Evolutionary conservation across 2,888 invertebrate species (phyloP).

Genomic region (Philonicus albiceps): DNA sequence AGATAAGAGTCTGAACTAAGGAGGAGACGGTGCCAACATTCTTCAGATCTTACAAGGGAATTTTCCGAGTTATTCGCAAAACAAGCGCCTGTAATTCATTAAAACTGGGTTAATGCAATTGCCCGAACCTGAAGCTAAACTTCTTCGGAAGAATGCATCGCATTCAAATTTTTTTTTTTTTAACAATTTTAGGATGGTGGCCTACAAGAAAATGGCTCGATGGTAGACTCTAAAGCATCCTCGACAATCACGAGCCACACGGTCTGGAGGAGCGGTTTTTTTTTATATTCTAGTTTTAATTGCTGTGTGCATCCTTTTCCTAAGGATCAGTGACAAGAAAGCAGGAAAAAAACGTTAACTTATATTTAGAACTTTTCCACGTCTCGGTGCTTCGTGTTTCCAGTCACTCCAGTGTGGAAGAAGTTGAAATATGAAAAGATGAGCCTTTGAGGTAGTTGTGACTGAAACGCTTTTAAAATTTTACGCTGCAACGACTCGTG

Average conservation of each 20-base stretch:
- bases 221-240: not conserved
- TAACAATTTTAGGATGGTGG: not conserved
- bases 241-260: not conserved
- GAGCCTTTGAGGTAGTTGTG: not conserved
- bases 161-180: not conserved
- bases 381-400: not conserved
- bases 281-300: not conserved
- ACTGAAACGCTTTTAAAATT: not conserved
- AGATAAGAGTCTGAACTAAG: not conserved
- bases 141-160: not conserved
- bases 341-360: not conserved
- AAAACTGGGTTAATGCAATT: conserved; percentile 27
- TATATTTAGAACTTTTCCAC: not conserved
- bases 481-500: not conserved
- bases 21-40: not conserved
- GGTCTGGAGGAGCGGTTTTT: not conserved
- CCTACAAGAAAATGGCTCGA: not conserved
- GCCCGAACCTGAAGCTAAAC: not conserved
- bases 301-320: not conserved
- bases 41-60: not conserved
- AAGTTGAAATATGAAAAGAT: not conserved
- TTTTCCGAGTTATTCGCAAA: not conserved
- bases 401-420: not conserved
- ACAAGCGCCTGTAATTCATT: not conserved
- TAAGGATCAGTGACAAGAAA: not conserved